A percentile compares a stretch with the other conserved stretches of the same genome.
These are phyloP conservation scores for Orchesellides sinensis DNA, from an alignment of 2,888 invertebrate species.

Conservation along the genomic window DNA sequence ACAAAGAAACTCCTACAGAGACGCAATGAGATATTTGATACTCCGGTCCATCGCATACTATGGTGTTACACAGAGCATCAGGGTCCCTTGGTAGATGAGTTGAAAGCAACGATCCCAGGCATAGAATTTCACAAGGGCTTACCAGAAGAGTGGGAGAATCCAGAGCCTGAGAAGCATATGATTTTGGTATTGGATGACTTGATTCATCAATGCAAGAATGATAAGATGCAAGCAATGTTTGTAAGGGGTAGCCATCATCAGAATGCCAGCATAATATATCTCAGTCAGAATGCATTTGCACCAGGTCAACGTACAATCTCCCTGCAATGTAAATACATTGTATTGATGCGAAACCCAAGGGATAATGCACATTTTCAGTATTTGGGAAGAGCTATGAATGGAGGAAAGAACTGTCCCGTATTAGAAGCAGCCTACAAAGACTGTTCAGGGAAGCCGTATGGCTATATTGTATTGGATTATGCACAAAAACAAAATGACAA, in stretches of 20 bases:
- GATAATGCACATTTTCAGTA: conserved; percentile 2
- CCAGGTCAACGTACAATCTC: conserved; percentile 36
- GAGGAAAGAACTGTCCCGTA: conserved; percentile 26
- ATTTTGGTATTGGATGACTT: conserved; percentile 37
- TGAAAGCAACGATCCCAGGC: neutral
- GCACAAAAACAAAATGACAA: conserved; percentile 22
- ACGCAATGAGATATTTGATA: conserved; percentile 20
- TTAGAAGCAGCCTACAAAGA: conserved; percentile 20
- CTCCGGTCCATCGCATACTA: conserved; percentile 6
- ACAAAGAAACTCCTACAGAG: conserved; percentile 2
- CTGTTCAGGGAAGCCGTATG: neutral
- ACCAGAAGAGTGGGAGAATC: conserved; percentile 32
- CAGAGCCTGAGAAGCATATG: conserved; percentile 7
- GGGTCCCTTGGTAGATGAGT: neutral
- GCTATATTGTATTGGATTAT: conserved; percentile 33
- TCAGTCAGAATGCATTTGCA: conserved; percentile 28
- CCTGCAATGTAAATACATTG: conserved; percentile 17
- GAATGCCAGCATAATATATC: conserved; percentile 9
- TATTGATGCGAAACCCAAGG: conserved; percentile 19
- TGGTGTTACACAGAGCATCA: conserved; percentile 40
- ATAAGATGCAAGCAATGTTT: conserved; percentile 17
- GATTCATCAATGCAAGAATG: conserved; percentile 37
- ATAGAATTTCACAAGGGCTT: conserved; percentile 43
- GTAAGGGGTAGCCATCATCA: conserved; percentile 15
- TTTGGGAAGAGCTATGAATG: conserved; percentile 34